These are phyloP conservation scores for Agrochola macilenta DNA, from an alignment of 2,888 invertebrate genomes.

Conservation along the genomic window DNA sequence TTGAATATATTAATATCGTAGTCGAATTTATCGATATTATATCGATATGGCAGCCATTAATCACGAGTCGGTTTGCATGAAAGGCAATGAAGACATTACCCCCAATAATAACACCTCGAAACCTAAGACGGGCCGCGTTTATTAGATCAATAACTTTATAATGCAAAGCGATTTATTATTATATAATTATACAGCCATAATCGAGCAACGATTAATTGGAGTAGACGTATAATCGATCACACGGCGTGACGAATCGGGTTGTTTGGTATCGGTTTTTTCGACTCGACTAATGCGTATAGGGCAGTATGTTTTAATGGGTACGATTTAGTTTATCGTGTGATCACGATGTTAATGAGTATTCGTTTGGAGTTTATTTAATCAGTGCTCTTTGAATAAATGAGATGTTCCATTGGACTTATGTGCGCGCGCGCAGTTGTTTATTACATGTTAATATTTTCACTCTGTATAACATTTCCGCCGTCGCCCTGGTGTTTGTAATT, in stretches of 20 bases:
- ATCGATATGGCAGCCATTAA: constrained; percentile 75
- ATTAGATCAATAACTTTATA: constrained; percentile 87
- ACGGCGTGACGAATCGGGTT: constrained; percentile 79
- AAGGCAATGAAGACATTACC: constrained; percentile 84
- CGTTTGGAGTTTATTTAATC: constrained; percentile 76
- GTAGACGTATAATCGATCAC: constrained; percentile 82
- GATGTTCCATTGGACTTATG: constrained; percentile 75
- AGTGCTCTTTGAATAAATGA: constrained; percentile 76
- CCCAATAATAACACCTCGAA: constrained; percentile 80
- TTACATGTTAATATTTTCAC: constrained; percentile 66
- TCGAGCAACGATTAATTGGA: constrained; percentile 83
- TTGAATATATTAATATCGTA: constrained; percentile 74
- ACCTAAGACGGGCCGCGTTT: constrained; percentile 79
- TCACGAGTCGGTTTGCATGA: constrained; percentile 75
- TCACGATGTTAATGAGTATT: constrained; percentile 81
- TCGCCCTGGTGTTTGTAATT: constrained; percentile 64
- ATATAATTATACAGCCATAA: constrained; percentile 82
- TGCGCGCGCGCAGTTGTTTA: constrained; percentile 68
- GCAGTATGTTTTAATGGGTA: constrained; percentile 71
- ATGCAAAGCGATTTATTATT: constrained; percentile 86
- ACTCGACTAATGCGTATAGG: constrained; percentile 69
- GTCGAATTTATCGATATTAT: constrained; percentile 77
- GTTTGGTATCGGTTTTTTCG: constrained; percentile 70
- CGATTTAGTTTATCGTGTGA: constrained; percentile 83
- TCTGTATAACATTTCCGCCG: constrained; percentile 67